These are phyloP conservation scores for Hofmannophila pseudospretella DNA, from an alignment of 2,888 invertebrate genomes.

Conservation along the genomic window DNA sequence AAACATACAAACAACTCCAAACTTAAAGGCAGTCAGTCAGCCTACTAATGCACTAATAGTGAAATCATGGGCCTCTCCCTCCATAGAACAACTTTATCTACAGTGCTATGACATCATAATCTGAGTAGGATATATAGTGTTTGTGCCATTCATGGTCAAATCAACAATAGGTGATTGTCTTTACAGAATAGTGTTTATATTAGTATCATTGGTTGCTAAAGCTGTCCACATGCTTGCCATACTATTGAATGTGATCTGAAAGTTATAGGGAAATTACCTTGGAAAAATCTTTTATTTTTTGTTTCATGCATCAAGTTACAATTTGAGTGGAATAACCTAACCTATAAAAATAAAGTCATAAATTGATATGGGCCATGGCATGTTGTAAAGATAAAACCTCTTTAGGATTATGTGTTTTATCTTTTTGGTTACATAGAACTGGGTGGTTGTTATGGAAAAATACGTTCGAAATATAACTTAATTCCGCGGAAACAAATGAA, in stretches of 20 bases:
- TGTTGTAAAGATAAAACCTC: background rate
- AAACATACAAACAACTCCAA: too few relatives aligned
- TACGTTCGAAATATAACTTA: too few relatives aligned
- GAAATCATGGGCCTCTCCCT: too few relatives aligned
- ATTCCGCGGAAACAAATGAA: conserved; percentile 29
- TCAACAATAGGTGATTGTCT: too few relatives aligned
- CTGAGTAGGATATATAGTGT: conserved; percentile 29
- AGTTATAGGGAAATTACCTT: conserved; percentile 40
- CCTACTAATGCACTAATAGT: too few relatives aligned
- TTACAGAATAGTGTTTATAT: too few relatives aligned
- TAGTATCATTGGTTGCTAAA: background rate
- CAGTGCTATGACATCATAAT: conserved; percentile 36
- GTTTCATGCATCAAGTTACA: conserved; percentile 50
- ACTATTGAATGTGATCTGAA: background rate
- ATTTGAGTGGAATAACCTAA: too few relatives aligned
- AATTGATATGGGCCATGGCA: background rate
- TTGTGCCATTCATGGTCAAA: conserved; percentile 30
- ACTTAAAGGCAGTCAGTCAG: too few relatives aligned
- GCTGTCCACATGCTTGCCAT: background rate
- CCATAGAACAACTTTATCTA: background rate
- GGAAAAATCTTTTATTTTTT: conserved; percentile 49
- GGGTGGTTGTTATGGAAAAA: conserved; percentile 19
- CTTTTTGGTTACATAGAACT: too few relatives aligned
- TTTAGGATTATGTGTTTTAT: too few relatives aligned
- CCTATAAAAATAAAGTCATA: too few relatives aligned